Evolutionary conservation across 2,888 invertebrate species (phyloP), one percentile per base, ranked within the genome.

Genomic region (Aethes cnicana): DNA sequence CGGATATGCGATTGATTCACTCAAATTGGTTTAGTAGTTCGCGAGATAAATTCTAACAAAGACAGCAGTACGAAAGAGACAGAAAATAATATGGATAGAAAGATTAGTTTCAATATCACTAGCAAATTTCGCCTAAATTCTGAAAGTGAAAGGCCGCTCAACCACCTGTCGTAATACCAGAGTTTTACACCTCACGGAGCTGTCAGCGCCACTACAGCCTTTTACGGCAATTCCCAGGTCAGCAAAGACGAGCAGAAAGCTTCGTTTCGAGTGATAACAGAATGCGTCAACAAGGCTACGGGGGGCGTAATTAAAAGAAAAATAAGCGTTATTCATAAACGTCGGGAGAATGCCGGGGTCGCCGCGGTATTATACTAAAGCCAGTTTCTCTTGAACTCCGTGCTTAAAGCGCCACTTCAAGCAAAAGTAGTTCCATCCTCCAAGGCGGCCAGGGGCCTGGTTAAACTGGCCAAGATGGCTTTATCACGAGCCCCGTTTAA

Each of bases 251-350:
- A n/a, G 16, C n/a, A 16, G 36, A 28, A 28, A 37, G 47, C 47
- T 25, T 26, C 47, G 20, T 39, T 54, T 61, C 55, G 54, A 60
- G 58, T 62, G 63, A 55, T 68, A 69, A 71, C 74, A 66, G 68
- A 74, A 73, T 66, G 70, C 70, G 72, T 72, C 75, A 72, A 69
- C 74, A 71, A 69, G 69, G 30, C 47, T 28, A 75, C 70, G 33
- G 35, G 39, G 66, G 69, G 63, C 77, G 79, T 88, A 88, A 88
- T 88, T 88, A 88, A 87, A 88, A 87, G 89, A 88, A 88, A 88
- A 85, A 88, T 86, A 88, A 84, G 79, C 70, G 74, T 83, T 79
- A 88, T 88, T 87, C 85, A 87, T 88, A 86, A 84, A 86, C 70
- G 89, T 88, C 89, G 64, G 62, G 65, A 72, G 71, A 78, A 86